A percentile compares a stretch with the other conserved stretches of the same genome.
These are phyloP conservation scores for Phaedon cochleariae DNA, from an alignment of 2,888 invertebrate genomes.

Conservation along the genomic window DNA sequence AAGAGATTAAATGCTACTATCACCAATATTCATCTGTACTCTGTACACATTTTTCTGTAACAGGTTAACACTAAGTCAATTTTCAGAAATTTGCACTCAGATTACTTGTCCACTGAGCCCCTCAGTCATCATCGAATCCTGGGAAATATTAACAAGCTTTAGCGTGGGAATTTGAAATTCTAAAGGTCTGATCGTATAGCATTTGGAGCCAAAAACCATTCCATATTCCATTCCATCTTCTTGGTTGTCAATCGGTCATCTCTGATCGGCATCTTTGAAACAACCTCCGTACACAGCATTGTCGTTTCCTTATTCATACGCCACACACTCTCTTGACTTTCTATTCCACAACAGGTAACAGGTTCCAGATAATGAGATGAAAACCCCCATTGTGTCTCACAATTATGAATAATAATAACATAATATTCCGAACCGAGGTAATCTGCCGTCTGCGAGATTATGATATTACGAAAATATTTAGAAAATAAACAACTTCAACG, in stretches of 20 bases:
- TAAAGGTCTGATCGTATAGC: too few species aligned
- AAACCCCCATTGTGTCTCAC: constrained; percentile 24
- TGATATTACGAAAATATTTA: constrained; percentile 37
- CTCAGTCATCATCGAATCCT: too few species aligned
- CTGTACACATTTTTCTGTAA: too few species aligned
- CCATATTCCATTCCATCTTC: constrained; percentile 5
- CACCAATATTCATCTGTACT: too few species aligned
- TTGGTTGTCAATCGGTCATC: constrained; percentile 10
- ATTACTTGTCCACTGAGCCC: too few species aligned
- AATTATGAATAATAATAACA: constrained; percentile 31
- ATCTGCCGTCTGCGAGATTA: constrained; percentile 42
- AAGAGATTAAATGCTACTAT: too few species aligned
- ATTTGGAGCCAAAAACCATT: too few species aligned
- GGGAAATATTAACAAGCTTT: too few species aligned
- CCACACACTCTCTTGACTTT: constrained; percentile 7
- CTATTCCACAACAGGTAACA: neutral
- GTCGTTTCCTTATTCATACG: neutral
- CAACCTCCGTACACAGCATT: neutral
- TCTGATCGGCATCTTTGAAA: constrained; percentile 12
- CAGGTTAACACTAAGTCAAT: too few species aligned
- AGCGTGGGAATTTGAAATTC: too few species aligned
- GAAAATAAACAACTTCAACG: constrained; percentile 33
- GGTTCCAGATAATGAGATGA: constrained; percentile 19
- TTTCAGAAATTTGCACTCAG: too few species aligned
- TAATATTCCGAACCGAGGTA: constrained; percentile 32